Conservation (phyloP, 2,888 invertebrate species). For the Stratiomys singularior region DNA sequence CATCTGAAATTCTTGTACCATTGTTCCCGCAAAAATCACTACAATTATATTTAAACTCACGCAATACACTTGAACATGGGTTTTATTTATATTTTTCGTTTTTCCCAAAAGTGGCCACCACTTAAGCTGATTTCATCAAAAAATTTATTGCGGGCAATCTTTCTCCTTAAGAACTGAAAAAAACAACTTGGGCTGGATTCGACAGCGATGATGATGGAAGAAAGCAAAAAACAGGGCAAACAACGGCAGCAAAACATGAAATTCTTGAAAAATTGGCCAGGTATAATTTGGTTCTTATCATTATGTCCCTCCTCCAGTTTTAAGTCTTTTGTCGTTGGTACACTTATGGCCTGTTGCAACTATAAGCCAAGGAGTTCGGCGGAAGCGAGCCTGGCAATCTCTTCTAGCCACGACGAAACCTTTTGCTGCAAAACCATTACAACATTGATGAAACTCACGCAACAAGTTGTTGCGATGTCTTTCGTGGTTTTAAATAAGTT, state of each 20-base stretch:
- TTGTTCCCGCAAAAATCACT: slow-evolving; percentile 24
- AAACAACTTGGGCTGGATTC: too few relatives aligned
- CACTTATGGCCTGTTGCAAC: too few relatives aligned
- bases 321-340: background rate
- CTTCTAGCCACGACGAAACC: background rate
- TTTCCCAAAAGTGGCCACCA: background rate
- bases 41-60: slow-evolving; percentile 28
- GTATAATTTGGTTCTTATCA: slow-evolving; percentile 16
- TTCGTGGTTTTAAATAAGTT: background rate
- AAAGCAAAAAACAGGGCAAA: background rate
- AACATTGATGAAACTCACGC: slow-evolving; percentile 6
- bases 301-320: background rate
- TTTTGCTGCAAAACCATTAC: slow-evolving; percentile 10
- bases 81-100: too few relatives aligned
- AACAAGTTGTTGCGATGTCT: background rate
- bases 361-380: too few relatives aligned
- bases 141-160: slow-evolving; percentile 23
- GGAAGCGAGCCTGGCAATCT: too few relatives aligned
- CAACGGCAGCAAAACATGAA: background rate
- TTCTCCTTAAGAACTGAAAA: background rate
- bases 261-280: slow-evolving; percentile 39
- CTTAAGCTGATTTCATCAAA: background rate
- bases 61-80: slow-evolving; percentile 18
- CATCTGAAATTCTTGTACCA: slow-evolving; percentile 5
- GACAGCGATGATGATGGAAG: too few relatives aligned